These are phyloP conservation scores for Marmota flaviventris DNA, from an alignment of 2,113 vertebrate genomes.

Conservation along the genomic window DNA sequence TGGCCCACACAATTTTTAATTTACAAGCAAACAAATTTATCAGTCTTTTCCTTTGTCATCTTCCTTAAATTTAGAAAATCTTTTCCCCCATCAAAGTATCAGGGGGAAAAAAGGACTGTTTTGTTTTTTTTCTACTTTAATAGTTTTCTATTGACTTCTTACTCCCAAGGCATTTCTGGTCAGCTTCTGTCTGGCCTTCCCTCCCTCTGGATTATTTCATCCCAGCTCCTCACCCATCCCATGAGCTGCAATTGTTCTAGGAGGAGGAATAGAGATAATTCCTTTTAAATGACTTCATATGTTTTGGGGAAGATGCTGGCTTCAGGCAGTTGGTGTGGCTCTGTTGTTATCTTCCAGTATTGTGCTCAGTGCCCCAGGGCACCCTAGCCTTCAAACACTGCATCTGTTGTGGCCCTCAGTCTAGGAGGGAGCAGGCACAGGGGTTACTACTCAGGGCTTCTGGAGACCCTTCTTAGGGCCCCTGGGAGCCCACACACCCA, in stretches of 20 bases:
- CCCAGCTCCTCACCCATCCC: neutral
- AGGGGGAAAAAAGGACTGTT: neutral
- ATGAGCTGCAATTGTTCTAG: neutral
- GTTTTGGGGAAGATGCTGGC: neutral
- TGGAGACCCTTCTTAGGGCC: neutral
- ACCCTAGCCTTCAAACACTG: too few relatives aligned
- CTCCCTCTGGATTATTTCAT: neutral
- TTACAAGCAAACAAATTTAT: neutral
- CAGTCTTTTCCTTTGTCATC: neutral
- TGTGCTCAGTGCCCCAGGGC: accelerated
- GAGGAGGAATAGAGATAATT: neutral
- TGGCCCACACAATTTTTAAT: neutral
- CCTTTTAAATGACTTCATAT: neutral
- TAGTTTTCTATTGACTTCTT: neutral
- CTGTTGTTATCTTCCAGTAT: neutral
- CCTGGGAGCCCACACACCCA: neutral
- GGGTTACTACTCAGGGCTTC: neutral
- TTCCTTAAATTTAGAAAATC: constrained; percentile 44
- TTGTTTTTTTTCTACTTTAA: neutral
- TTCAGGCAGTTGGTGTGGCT: neutral
- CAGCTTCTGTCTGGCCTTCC: neutral
- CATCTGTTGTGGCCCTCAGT: neutral
- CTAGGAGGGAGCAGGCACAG: neutral
- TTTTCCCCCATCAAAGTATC: neutral
- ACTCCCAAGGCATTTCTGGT: neutral